phyloP scores from a whole-genome alignment of 1,140 invertebrate genomes.

The Helicorthomorpha holstii region DNA sequence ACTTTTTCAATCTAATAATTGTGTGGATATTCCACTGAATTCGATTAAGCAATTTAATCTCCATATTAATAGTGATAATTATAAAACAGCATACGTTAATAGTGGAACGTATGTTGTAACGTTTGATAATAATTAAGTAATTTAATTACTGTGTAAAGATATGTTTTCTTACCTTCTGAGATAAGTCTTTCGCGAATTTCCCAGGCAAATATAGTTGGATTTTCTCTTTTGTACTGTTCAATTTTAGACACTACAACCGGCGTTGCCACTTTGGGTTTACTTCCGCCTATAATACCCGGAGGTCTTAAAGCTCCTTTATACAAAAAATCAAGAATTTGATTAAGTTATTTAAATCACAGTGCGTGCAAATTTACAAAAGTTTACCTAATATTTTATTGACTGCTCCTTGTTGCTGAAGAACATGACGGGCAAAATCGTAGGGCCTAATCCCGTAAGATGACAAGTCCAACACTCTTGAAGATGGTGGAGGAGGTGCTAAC shows the following conservation, averaged over 20 bases:
- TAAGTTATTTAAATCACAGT: neutral
- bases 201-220: conserved; percentile 96
- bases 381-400: conserved; percentile 75
- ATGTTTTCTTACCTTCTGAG: conserved; percentile 62
- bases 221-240: conserved; percentile 89
- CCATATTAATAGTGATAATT: too few relatives aligned
- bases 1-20: too few relatives aligned
- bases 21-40: too few relatives aligned
- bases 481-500: conserved; percentile 18
- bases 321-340: neutral
- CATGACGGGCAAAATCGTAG: conserved; percentile 73
- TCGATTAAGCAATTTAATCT: too few relatives aligned
- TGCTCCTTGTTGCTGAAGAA: conserved; percentile 74
- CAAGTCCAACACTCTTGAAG: conserved; percentile 49
- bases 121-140: neutral
- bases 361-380: conserved; percentile 17
- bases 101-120: neutral
- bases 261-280: conserved; percentile 96
- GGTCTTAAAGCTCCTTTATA: conserved; percentile 70
- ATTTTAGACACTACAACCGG: conserved; percentile 88
- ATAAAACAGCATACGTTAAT: too few relatives aligned
- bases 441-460: conserved; percentile 64
- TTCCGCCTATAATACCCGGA: conserved; percentile 91
- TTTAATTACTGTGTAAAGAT: neutral
- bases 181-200: conserved; percentile 86